Evolutionary conservation across 2,113 vertebrate species (phyloP), one percentile per base, ranked within the genome.

Genomic region (Meriones unguiculatus): DNA sequence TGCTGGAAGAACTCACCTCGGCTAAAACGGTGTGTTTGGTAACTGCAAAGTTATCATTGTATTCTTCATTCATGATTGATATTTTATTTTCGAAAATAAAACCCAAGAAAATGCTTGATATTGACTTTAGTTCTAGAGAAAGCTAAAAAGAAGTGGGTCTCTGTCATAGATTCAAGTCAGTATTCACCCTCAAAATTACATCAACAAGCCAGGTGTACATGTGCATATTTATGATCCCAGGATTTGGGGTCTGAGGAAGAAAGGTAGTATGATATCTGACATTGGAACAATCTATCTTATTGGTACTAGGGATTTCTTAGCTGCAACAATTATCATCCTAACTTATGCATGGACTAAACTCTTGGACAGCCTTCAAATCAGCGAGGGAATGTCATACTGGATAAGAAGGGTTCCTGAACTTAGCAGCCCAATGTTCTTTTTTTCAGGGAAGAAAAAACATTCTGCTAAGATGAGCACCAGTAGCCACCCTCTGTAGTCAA

Each of bases 51-150:
- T 69, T 80, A 35, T 54, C 30, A 11, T 54, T 80, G 77, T 54
- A 35, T 30, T 80, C 4, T 4, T 10, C 30, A 20, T 20, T 54
- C 30, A 70, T 8, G 38, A 70, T 5, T 87, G 46, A 87, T 18
- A 64, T 50, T 46, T 46, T 35, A 38, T 28, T 64, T 73, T 62
- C 46, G 38, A 57, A 76, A 95, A 25, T 8, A 84, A 78, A 50
- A 84, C n/a, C 59, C 0, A 32, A 90, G 25, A 86, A 76, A 20
- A 62, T 54, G 18, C 15, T 50, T 81, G 84, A 22, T 78, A 52
- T 12, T 65, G 50, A 30, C 6, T 80, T 92, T 94, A 82, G 20
- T 94, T 87, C 80, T 77, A 50, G 70, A 96, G 32, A 81, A 41
- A 92, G 41, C 17, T 41, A 14, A 87, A 30, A 65, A 24, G 76